Evolutionary conservation across 2,113 vertebrate genomes (phyloP).

Genomic region (Dicaeum eximium): DNA sequence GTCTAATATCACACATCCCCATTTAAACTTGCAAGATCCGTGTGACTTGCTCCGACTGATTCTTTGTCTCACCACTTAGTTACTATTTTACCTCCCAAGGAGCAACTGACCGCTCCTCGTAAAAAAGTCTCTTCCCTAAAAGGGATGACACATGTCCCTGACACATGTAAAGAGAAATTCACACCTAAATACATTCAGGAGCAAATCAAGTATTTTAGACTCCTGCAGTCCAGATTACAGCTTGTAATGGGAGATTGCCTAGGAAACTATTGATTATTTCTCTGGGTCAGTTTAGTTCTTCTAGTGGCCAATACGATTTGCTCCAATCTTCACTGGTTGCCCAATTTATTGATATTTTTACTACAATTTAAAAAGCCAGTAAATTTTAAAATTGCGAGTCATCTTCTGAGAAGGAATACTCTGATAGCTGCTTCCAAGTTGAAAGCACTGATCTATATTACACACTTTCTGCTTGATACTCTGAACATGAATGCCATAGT

Average conservation of each 20-base stretch:
- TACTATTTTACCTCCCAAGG: neutral
- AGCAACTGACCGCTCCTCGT: neutral
- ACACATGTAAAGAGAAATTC: neutral
- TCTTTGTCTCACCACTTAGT: neutral
- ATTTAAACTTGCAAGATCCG: neutral
- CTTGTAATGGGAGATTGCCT: neutral
- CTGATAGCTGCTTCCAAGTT: neutral
- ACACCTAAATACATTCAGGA: neutral
- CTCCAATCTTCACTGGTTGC: neutral
- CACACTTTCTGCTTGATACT: neutral
- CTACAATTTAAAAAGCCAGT: neutral
- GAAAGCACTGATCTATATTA: neutral
- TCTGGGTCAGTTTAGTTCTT: neutral
- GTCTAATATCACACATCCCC: neutral
- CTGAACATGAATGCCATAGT: neutral
- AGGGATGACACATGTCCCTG: neutral
- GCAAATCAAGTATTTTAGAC: neutral
- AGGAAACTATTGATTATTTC: neutral
- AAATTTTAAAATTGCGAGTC: neutral
- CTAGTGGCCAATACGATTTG: neutral
- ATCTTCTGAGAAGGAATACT: neutral
- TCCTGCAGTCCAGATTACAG: neutral
- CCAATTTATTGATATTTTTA: neutral
- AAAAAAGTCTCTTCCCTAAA: neutral
- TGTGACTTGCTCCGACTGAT: neutral